Evolutionary conservation across 2,797 vertebrate genomes (phyloP).

Genomic region (Brachyrhaphis roseni): DNA sequence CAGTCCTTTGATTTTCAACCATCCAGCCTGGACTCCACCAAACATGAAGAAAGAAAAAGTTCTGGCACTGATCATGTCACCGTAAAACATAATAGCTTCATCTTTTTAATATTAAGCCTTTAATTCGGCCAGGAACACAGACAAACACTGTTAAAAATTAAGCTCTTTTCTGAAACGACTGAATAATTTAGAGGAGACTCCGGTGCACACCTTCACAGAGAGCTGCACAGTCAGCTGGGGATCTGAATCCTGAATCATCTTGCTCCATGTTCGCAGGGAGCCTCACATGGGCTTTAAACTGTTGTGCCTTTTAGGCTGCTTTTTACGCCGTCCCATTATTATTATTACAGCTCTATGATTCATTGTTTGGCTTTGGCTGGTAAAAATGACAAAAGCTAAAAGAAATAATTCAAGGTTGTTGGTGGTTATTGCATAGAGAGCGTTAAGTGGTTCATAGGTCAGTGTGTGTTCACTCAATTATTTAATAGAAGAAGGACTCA

Average conservation of each 20-base stretch:
- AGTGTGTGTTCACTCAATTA: conserved; percentile 63
- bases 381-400: conserved; percentile 23
- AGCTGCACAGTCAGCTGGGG: conserved; percentile 27
- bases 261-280: conserved; percentile 33
- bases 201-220: conserved; percentile 30
- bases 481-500: conserved; percentile 54
- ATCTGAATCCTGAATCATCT: conserved; percentile 42
- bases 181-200: conserved; percentile 69
- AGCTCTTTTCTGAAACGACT: conserved; percentile 42
- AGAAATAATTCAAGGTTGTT: neutral
- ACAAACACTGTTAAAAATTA: conserved; percentile 15
- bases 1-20: conserved; percentile 26
- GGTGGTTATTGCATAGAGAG: conserved; percentile 9
- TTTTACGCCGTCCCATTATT: conserved; percentile 6
- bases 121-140: conserved; percentile 21
- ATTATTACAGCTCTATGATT: conserved; percentile 9
- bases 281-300: conserved; percentile 31
- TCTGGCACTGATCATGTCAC: conserved; percentile 17
- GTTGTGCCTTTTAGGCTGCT: conserved; percentile 12
- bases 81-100: conserved; percentile 5
- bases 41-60: conserved; percentile 7
- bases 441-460: conserved; percentile 43
- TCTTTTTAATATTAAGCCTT: conserved; percentile 14
- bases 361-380: conserved; percentile 12
- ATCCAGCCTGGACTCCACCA: conserved; percentile 9